These are phyloP conservation scores for Tolypeutes matacus DNA, from an alignment of 2,797 vertebrate genomes.

Conservation along the genomic window DNA sequence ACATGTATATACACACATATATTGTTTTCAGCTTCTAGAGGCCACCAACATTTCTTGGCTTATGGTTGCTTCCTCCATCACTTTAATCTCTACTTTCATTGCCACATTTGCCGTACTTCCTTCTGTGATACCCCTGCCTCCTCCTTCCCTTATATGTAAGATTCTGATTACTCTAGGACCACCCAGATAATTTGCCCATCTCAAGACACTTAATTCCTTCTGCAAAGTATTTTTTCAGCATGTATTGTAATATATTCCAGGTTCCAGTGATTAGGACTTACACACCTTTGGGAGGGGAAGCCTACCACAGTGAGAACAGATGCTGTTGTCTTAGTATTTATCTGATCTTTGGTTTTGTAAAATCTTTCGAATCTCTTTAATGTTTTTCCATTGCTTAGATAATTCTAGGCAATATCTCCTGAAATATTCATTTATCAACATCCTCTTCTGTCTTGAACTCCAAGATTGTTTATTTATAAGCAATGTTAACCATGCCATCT, in stretches of 20 bases:
- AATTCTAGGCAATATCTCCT: background rate
- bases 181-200: background rate
- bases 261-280: too few species aligned
- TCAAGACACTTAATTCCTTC: background rate
- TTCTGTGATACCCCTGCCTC: background rate
- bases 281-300: too few species aligned
- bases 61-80: background rate
- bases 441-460: background rate
- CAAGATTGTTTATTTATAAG: background rate
- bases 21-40: background rate
- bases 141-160: background rate
- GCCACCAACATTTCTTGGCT: background rate
- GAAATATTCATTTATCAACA: background rate
- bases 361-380: background rate
- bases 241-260: background rate
- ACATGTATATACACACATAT: background rate
- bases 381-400: background rate
- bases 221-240: background rate
- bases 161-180: background rate
- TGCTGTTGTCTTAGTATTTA: background rate
- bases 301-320: background rate
- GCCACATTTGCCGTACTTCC: background rate
- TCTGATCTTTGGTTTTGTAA: background rate
- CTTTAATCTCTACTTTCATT: background rate
- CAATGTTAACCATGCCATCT: background rate